Base-by-base conservation (phyloP, 2,888 invertebrate genomes). In the Leucoma salicis region DNA sequence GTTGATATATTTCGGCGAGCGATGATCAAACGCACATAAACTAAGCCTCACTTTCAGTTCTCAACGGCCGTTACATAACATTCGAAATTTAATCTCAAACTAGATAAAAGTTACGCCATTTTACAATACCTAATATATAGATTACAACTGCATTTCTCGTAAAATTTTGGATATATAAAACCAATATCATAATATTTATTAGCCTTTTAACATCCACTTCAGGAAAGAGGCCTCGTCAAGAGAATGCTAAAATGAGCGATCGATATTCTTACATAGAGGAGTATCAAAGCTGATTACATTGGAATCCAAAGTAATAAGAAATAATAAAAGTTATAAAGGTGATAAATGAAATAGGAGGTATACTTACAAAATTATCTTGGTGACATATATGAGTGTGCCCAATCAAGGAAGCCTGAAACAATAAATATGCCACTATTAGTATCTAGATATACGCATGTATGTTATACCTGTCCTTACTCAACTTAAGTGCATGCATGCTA, bases 1-100 rank as follows among this genome's bases (percentile, higher is more conserved):
- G 87, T 82, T 69, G 68, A 76, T 82, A 78, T 72, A 82, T 82
- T 84, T 83, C 74, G 78, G 70, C 63, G 66, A 72, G 71, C 78
- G 78, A 77, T 83, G 71, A 82, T 82, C 73, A 71, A 78, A 70
- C 66, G 72, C 64, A 59, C 72, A 70, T 70, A 61, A 76, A 68
- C 67, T 66, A 66, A 61, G 35, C 46, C 37, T 63, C 45, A 34
- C 67, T 76, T 77, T 74, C 78, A 68, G 73, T 59, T 78, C 63
- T 74, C 70, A 73, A 82, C 70, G 66, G 71, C 56, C 39, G 54
- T 85, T 79, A 54, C 70, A 63, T 66, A 78, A 78, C 53, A 62
- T 55, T 46, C 53, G 49, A 65, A 54, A 68, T 60, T 60, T 33
- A 46, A 53, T 54, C 49, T 34, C 38, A 33, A 33, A 14, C 53